phyloP scores from a whole-genome alignment of 1,140 invertebrate species.

The Patella vulgata region DNA sequence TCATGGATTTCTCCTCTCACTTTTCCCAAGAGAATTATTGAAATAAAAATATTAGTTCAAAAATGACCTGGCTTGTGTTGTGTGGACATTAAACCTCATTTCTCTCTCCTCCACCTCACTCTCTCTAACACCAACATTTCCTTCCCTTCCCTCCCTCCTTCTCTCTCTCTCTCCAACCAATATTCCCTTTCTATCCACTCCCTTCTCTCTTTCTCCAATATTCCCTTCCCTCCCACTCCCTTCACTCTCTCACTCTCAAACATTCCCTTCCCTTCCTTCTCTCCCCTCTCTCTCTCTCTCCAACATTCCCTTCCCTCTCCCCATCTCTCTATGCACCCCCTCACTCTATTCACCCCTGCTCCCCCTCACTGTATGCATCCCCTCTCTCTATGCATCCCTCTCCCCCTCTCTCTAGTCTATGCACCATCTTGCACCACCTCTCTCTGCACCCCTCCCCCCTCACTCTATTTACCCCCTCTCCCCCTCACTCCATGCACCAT shows the following conservation, averaged over 20 bases:
- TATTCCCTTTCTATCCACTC: neutral
- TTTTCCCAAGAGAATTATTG: no score
- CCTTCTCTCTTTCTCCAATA: neutral
- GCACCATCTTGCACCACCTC: no score
- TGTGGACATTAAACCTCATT: no score
- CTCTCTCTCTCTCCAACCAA: neutral
- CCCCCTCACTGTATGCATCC: no score
- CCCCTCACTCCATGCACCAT: no score
- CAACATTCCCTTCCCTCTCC: neutral
- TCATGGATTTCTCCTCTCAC: no score
- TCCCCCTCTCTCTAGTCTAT: no score
- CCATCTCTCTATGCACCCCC: no score
- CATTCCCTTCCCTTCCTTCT: neutral
- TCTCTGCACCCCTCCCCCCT: no score
- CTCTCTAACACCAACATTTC: neutral
- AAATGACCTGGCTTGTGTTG: no score
- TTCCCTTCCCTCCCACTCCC: neutral
- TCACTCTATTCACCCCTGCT: no score
- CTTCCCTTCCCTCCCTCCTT: constrained; percentile 8
- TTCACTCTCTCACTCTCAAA: neutral
- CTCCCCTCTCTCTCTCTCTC: neutral
- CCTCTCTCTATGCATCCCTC: constrained; percentile 1
- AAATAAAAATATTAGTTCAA: constrained; percentile 10
- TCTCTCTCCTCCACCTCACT: neutral
- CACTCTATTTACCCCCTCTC: no score